Evolutionary conservation across 2,888 invertebrate genomes (phyloP).

Genomic region (Tetranychus truncatus): DNA sequence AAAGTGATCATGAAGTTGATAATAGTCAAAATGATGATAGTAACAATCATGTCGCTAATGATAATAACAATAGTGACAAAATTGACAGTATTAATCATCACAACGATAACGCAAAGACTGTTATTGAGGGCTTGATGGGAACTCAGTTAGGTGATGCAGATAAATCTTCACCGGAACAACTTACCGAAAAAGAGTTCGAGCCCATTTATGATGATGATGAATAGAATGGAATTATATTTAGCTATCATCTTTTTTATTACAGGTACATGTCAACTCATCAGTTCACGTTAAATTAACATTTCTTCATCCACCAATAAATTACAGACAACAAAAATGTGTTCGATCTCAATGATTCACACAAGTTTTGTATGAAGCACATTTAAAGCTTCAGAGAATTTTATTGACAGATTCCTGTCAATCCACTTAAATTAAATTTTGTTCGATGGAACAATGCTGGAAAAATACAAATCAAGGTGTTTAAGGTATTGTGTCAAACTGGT

Average conservation of each 20-base stretch:
- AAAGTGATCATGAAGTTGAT: background rate
- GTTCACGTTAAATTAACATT: no score
- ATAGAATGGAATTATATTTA: background rate
- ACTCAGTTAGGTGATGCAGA: conserved; percentile 4
- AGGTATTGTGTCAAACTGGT: background rate
- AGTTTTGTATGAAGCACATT: no score
- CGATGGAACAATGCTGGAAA: no score
- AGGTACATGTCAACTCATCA: background rate
- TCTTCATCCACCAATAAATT: no score
- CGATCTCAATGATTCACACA: no score
- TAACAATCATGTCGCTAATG: background rate
- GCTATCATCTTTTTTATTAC: background rate
- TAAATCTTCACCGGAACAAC: conserved; percentile 1
- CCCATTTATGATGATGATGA: conserved; percentile 25
- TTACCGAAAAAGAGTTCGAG: conserved; percentile 27
- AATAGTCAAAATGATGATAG: background rate
- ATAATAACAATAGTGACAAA: background rate
- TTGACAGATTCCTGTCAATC: no score
- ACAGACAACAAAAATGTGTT: no score
- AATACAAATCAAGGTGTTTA: background rate
- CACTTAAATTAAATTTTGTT: no score
- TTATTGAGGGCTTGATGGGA: background rate
- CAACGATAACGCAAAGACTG: background rate
- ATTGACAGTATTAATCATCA: background rate
- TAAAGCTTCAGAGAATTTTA: no score